Percentiles rank a stretch among this genome's conserved stretches.
Conservation (phyloP, 64 coral and sea anemone species). For the Pocillopora damicornis region DNA sequence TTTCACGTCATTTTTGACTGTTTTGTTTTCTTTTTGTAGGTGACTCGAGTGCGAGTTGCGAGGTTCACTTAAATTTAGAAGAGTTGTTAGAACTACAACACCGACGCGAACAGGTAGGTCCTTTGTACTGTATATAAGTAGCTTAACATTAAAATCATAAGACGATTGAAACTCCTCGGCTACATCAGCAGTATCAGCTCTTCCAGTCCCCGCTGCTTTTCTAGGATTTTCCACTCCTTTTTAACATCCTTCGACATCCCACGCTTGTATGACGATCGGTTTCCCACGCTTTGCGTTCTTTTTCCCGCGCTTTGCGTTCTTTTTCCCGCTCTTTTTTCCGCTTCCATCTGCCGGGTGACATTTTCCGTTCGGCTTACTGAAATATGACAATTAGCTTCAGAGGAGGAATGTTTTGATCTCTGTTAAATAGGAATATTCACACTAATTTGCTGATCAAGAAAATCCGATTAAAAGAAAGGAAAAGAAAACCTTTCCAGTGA, state of each 20-base stretch:
- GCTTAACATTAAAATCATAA: neutral
- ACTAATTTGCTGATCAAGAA: too few relatives aligned
- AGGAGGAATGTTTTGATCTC: too few relatives aligned
- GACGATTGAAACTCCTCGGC: neutral
- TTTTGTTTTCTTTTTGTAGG: slow-evolving; percentile 9
- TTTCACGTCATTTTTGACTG: neutral
- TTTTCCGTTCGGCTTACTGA: neutral
- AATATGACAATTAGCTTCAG: too few relatives aligned
- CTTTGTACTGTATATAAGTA: neutral
- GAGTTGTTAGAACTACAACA: slow-evolving; percentile 60
- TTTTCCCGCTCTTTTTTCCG: neutral
- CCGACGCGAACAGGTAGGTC: slow-evolving; percentile 50
- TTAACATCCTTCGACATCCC: neutral
- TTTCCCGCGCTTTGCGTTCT: neutral
- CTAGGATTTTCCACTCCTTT: neutral
- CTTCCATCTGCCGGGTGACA: neutral
- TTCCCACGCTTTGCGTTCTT: too few relatives aligned
- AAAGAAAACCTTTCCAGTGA: too few relatives aligned
- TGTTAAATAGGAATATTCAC: too few relatives aligned
- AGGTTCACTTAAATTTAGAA: slow-evolving; percentile 56
- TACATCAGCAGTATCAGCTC: neutral
- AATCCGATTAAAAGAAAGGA: too few relatives aligned
- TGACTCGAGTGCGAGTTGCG: slow-evolving; percentile 34
- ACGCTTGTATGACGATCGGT: too few relatives aligned
- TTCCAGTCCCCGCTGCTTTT: neutral